phyloP scores from a whole-genome alignment of 2,113 vertebrate genomes.

The Porphyrio hochstetteri region DNA sequence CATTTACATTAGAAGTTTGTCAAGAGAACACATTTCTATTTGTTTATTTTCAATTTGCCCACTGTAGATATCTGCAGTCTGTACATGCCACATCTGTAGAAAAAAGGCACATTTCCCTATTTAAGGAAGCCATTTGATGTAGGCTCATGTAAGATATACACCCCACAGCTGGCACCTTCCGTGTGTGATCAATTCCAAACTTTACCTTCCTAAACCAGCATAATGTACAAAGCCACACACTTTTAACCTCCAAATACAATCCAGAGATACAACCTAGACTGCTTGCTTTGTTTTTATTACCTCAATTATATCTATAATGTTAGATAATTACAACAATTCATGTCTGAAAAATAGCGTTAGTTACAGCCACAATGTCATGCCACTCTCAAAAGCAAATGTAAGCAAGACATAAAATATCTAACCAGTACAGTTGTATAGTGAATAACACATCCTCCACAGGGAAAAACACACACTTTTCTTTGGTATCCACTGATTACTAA shows the following conservation, averaged over 20 bases:
- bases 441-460: background rate
- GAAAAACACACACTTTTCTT: background rate
- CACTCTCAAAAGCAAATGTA: background rate
- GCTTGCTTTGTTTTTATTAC: background rate
- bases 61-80: background rate
- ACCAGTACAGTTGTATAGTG: background rate
- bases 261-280: background rate
- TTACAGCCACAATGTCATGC: background rate
- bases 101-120: background rate
- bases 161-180: background rate
- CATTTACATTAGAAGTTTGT: background rate
- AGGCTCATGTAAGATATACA: background rate
- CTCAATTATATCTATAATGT: background rate
- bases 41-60: background rate
- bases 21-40: background rate
- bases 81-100: background rate
- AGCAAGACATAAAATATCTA: background rate
- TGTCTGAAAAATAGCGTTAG: background rate
- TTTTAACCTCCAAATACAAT: background rate
- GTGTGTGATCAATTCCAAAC: background rate
- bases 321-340: background rate
- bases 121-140: background rate
- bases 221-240: background rate
- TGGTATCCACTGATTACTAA: background rate
- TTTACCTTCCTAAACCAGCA: background rate